phyloP scores from a whole-genome alignment of 2,888 invertebrate species.

The Siphlonurus alternatus region DNA sequence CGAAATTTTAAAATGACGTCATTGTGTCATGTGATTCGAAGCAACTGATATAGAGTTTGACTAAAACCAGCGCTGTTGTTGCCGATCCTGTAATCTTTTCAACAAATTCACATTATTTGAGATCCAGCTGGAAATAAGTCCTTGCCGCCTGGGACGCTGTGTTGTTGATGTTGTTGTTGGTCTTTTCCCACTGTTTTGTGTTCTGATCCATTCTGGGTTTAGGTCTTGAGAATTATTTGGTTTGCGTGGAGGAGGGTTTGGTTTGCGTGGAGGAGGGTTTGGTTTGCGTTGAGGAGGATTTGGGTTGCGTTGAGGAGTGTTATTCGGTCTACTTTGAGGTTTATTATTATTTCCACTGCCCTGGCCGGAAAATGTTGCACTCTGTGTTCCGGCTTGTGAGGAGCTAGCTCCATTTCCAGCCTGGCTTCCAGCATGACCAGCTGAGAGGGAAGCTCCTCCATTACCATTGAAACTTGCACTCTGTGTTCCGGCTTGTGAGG shows the following conservation, averaged over 20 bases:
- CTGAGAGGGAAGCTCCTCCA: neutral
- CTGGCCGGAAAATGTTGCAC: neutral
- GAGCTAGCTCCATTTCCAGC: neutral
- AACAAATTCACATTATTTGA: too few relatives aligned
- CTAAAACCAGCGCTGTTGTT: too few relatives aligned
- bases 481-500: neutral
- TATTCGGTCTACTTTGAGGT: neutral
- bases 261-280: neutral
- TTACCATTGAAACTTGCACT: neutral
- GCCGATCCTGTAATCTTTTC: too few relatives aligned
- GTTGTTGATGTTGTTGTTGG: too few relatives aligned
- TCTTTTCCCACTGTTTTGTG: too few relatives aligned
- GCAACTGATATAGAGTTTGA: too few relatives aligned
- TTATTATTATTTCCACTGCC: neutral
- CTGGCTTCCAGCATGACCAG: neutral
- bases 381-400: neutral
- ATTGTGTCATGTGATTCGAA: too few relatives aligned
- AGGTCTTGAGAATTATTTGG: neutral
- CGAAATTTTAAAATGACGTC: too few relatives aligned
- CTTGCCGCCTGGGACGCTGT: too few relatives aligned
- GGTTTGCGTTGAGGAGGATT: neutral
- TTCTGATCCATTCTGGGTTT: neutral
- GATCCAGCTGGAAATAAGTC: too few relatives aligned
- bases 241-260: neutral
- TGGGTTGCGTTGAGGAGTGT: neutral